Evolutionary conservation across 1,140 invertebrate species (phyloP).

Genomic region (Calosoma granatense): DNA sequence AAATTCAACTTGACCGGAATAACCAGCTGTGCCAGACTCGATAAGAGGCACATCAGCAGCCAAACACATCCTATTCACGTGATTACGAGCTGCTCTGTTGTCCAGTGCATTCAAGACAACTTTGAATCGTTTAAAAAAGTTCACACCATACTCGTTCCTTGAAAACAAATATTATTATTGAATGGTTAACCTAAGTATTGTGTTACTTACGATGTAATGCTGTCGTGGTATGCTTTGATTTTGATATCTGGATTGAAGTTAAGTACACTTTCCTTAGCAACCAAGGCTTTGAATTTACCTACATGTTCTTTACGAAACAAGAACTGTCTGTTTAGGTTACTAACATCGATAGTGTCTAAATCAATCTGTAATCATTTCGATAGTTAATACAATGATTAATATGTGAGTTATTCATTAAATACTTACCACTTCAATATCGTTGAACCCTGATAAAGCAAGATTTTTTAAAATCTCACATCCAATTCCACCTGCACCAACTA

Average conservation of each 20-base stretch:
- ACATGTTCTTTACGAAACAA: constrained; percentile 96
- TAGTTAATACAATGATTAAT: neutral
- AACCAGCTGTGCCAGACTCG: constrained; percentile 95
- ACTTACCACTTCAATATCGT: constrained; percentile 89
- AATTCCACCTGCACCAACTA: constrained; percentile 98
- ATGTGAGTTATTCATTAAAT: neutral
- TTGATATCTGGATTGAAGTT: constrained; percentile 81
- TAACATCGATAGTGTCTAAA: constrained; percentile 99
- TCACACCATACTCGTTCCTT: constrained; percentile 81
- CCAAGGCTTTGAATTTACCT: constrained; percentile 86
- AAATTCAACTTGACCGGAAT: constrained; percentile 84
- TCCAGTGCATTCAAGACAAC: constrained; percentile 96
- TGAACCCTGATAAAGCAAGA: constrained; percentile 89
- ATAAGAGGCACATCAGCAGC: constrained; percentile 88
- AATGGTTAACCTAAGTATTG: constrained; percentile 9
- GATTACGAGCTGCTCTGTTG: constrained; percentile 90
- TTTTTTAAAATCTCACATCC: constrained; percentile 99
- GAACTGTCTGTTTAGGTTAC: constrained; percentile 97
- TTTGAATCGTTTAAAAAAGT: constrained; percentile 86
- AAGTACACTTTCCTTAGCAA: constrained; percentile 81
- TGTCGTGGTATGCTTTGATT: constrained; percentile 86
- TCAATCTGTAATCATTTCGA: constrained; percentile 66
- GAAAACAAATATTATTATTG: constrained; percentile 33
- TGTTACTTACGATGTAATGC: constrained; percentile 71
- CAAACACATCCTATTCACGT: constrained; percentile 98